Percentiles rank a stretch among this genome's conserved stretches.
Evolutionary conservation across 2,888 invertebrate genomes (phyloP).

Genomic region (Ypsolopha sequella): DNA sequence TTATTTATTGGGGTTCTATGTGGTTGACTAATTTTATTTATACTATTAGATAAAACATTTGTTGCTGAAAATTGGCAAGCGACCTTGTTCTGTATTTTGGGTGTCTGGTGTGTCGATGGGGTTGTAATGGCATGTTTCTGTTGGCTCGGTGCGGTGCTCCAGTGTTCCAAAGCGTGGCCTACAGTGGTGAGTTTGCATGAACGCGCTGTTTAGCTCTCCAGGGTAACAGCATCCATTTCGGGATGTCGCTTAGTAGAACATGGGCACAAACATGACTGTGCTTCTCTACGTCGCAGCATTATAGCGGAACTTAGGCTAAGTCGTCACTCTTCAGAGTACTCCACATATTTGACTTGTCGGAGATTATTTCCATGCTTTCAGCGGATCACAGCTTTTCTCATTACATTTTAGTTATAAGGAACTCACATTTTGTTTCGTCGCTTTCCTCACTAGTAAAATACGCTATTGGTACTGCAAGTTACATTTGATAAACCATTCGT

Average conservation of each 20-base stretch:
- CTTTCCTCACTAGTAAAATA: no score
- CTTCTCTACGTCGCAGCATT: not conserved
- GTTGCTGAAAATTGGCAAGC: no score
- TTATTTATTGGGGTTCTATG: no score
- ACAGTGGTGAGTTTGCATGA: slow-evolving; percentile 87
- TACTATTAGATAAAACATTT: no score
- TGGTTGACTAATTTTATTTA: no score
- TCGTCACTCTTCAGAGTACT: slow-evolving; percentile 20
- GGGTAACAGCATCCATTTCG: slow-evolving; percentile 6
- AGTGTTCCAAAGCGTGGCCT: slow-evolving; percentile 97
- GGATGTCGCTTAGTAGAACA: not conserved
- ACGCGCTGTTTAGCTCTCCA: slow-evolving; percentile 30
- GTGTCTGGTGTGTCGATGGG: slow-evolving; percentile 11
- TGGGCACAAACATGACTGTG: not conserved
- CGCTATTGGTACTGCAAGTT: no score
- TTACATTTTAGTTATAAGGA: slow-evolving; percentile 7
- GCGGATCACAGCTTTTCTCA: slow-evolving; percentile 30
- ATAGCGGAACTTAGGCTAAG: not conserved
- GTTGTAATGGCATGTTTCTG: slow-evolving; percentile 65
- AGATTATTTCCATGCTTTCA: slow-evolving; percentile 37
- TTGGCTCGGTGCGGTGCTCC: slow-evolving; percentile 67
- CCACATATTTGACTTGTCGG: slow-evolving; percentile 41
- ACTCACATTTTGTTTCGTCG: no score
- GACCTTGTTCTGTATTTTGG: not conserved
- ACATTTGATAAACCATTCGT: no score